Evolutionary conservation across 2,113 vertebrate genomes (phyloP), one percentile per base, ranked within the genome.

Genomic region (Sula dactylatra): DNA sequence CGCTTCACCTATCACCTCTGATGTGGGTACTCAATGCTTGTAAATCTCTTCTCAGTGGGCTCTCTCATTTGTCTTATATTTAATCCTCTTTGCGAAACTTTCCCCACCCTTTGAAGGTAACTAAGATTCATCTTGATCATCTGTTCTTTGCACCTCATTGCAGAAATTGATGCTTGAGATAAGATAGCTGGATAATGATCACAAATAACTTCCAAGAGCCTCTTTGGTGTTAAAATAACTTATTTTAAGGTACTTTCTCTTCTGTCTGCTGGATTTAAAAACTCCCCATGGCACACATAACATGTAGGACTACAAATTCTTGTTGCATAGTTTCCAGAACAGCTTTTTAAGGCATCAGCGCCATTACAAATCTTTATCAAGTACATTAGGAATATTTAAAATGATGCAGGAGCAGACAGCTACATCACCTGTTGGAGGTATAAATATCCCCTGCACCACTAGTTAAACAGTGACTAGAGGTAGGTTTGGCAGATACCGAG

Each of bases 131-230:
- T 94, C 69, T 72, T 82, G 91, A 96, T 97, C 92, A 50, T 82
- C 91, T 90, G 13, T 94, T 94, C 90, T 90, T 95, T 84, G 93
- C 72, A 92, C 56, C 79, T 96, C 91, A 73, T 79, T 69, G n/a
- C 82, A 91, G 94, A 97, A 98, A 97, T 95, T 96, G 96, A 96
- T 98, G 84, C 78, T 94, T 93, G 89, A 87, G 94, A 67, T 90
- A 94, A 92, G 94, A 93, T 71, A 88, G 94, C 93, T 89, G 69
- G 80, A 81, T 96, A 94, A 96, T 86, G 94, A 96, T 95, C 96
- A 94, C 84, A 91, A 95, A 97, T 94, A 93, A 45, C 72, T 86
- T 88, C 31, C 72, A 71, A 95, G 86, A 81, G 55, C 64, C 88
- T 86, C 62, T 94, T 84, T 59, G 47, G 66, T 83, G 47, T 52